Evolutionary conservation across 2,797 vertebrate species (phyloP), one percentile per base, ranked within the genome.

Genomic region (Chromis chromis): DNA sequence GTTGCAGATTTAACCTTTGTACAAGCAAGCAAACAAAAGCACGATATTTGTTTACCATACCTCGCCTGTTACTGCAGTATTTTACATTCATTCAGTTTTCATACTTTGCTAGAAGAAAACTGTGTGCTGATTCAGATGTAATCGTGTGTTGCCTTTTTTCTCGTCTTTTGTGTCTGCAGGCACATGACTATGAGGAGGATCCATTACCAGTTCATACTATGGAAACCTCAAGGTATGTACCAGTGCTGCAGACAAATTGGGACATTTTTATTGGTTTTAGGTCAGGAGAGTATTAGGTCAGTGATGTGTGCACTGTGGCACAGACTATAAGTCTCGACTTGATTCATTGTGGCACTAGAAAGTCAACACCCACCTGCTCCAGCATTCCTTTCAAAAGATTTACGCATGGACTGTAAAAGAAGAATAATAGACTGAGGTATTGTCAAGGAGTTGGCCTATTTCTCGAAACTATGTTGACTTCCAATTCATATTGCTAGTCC

Each of bases 141-240:
- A 63, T 65, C 5, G 49, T 48, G 17, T 48, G 48, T 69, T 74
- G 17, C 19, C 10, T 48, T 70, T 67, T 65, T 76, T 55, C 24
- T 59, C 24, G 58, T 80, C n/a, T 59, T 59, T 42, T 62, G 62
- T 11, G 17, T 83, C 74, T 82, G 31, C 73, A 93, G 93, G 73
- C 70, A 8, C 73, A 61, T 1, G 60, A 74, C 60, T 59, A 13
- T 44, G 78, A 86, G 55, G 77, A 59, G 46, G 84, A 89, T 76
- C 75, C 67, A 28, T 71, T 62, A 58, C 76, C 83, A 49, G 76
- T 69, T 60, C 64, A 79, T 50, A n/a, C 86, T 60, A 74, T 82
- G 77, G 92, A 93, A 82, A 89, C 82, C 63, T 54, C 9, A 42
- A 93, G 94, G 95, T 95, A 90, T 88, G 86, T 72, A 69, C 52